Evolutionary conservation across 2,888 invertebrate genomes (phyloP).

Genomic region (Resseliella maxima): DNA sequence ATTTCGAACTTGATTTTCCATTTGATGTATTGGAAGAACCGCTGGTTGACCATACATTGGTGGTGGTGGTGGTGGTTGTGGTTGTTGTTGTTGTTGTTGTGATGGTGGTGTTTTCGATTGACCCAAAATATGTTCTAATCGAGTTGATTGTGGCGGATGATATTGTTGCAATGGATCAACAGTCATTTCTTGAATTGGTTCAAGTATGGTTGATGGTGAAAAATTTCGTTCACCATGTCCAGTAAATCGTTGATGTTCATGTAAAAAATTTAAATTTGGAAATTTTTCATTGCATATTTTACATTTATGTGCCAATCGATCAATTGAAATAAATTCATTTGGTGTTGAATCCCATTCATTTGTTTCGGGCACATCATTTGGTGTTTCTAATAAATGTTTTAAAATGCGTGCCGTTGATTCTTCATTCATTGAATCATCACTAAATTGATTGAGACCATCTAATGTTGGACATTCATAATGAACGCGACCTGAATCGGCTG

Average conservation of each 20-base stretch:
- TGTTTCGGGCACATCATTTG: slow-evolving; percentile 61
- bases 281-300: slow-evolving; percentile 67
- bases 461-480: slow-evolving; percentile 62
- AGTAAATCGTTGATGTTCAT: slow-evolving; percentile 62
- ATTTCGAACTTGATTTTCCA: slow-evolving; percentile 67
- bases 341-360: slow-evolving; percentile 60
- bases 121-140: slow-evolving; percentile 56
- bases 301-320: slow-evolving; percentile 66
- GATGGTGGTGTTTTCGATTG: slow-evolving; percentile 57
- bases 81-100: too few species aligned
- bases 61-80: slow-evolving; percentile 35
- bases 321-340: slow-evolving; percentile 75
- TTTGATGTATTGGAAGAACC: slow-evolving; percentile 68
- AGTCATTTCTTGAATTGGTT: slow-evolving; percentile 58
- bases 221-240: slow-evolving; percentile 60
- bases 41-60: slow-evolving; percentile 63
- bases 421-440: slow-evolving; percentile 60
- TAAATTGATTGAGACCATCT: slow-evolving; percentile 61
- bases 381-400: slow-evolving; percentile 60
- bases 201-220: slow-evolving; percentile 57
- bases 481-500: slow-evolving; percentile 59
- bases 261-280: slow-evolving; percentile 61
- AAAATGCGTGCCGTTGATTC: slow-evolving; percentile 60
- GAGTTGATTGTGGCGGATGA: slow-evolving; percentile 56
- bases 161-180: slow-evolving; percentile 59